A percentile compares a stretch with the other conserved stretches of the same genome.
Conservation (phyloP, 2,113 vertebrate species). For the Notechis scutatus region DNA sequence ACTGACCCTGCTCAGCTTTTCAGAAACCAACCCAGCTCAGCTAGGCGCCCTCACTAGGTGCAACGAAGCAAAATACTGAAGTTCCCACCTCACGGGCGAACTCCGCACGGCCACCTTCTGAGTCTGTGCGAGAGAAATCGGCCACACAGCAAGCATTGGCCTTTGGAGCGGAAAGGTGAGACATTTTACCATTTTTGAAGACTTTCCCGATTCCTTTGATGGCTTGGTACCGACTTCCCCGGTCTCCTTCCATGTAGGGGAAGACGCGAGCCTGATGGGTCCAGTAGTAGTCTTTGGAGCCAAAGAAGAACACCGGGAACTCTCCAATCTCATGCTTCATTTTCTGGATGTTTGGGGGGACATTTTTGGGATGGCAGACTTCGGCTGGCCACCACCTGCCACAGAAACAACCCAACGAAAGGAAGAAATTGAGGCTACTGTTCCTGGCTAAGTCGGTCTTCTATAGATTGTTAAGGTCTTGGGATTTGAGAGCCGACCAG, state of each 20-base stretch:
- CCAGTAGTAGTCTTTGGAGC: slow-evolving; percentile 99
- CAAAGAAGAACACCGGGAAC: slow-evolving; percentile 99
- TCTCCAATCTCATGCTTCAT: slow-evolving; percentile 96
- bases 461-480: too few relatives aligned
- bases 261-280: slow-evolving; percentile 97
- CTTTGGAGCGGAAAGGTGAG: neutral
- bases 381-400: slow-evolving; percentile 98
- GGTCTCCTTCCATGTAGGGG: slow-evolving; percentile 97
- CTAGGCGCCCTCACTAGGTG: neutral
- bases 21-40: neutral
- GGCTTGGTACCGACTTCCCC: slow-evolving; percentile 89
- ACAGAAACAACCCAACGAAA: slow-evolving; percentile 65
- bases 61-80: neutral
- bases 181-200: slow-evolving; percentile 87
- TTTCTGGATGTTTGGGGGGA: slow-evolving; percentile 98
- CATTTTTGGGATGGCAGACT: slow-evolving; percentile 91
- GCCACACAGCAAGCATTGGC: neutral
- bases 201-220: slow-evolving; percentile 90
- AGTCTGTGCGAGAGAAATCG: neutral
- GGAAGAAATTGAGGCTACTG: slow-evolving; percentile 29
- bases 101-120: neutral
- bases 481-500: too few relatives aligned
- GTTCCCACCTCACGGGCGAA: neutral
- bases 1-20: neutral
- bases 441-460: neutral